Base-by-base conservation (phyloP, 2,113 vertebrate species). In the Gallinago undulata region DNA sequence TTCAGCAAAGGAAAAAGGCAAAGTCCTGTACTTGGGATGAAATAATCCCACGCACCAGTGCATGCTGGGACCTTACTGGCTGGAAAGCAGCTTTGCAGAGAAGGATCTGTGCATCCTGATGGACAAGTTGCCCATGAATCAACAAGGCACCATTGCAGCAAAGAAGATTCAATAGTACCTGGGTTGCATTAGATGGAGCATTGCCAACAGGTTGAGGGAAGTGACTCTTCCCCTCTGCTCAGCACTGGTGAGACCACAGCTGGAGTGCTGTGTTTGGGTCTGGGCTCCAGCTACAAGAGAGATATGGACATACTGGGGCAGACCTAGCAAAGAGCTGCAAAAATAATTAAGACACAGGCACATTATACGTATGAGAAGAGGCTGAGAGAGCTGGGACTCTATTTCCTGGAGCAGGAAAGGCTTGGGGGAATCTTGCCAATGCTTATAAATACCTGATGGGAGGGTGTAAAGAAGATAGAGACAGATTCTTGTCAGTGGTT, bases 161-260 rank as follows among this genome's bases (percentile, higher is more conserved):
- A 27, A 73, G 41, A 6, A 8, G 22, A 31, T 17, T 6, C 9
- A 35, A 4, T 2, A 2, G 22, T 33, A 17, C 23, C 66, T 63
- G 28, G 56, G 19, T 33, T 55, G 39, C 37, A 9, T 25, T 41
- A 48, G 41, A 21, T 2, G 2, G 35, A n/a, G n/a, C 1, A 0
- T 56, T 64, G 41, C 13, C 41, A 56, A 30, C 24, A 35, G 27
- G 35, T 7, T 17, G 27, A 55, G 62, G 23, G 28, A 47, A 18
- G 25, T 59, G 19, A 51, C 73, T 66, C 43, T 51, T 81, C 35
- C 21, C 50, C 18, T 57, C 53, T 47, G 19, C 33, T 74, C 28
- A n/a, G 2, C 24, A 3, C n/a, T 48, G 39, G 9, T 48, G 39
- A 43, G 21, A 50, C 35, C 43, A 27, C 28, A 70, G 66, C 28